Percentiles rank a stretch among this genome's conserved stretches.
Evolutionary conservation across 1,140 invertebrate species (phyloP).

Genomic region (Trichonephila inaurata): DNA sequence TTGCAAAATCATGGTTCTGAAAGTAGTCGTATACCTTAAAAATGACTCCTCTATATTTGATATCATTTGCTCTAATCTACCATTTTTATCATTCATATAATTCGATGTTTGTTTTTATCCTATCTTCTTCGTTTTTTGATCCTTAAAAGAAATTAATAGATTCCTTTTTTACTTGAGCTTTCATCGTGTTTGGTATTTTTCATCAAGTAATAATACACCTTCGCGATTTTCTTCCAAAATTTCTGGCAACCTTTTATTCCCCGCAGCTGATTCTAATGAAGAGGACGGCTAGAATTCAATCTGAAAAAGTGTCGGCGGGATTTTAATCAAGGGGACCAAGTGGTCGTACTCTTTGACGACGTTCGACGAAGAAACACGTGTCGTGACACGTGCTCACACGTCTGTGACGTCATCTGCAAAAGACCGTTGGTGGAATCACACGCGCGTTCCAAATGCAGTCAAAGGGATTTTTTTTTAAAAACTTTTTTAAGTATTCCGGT

Average conservation of each 20-base stretch:
- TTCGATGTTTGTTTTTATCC: no score
- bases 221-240: neutral
- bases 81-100: no score
- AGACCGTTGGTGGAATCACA: neutral
- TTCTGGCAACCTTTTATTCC: neutral
- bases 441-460: neutral
- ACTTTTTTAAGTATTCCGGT: neutral
- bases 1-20: no score
- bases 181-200: neutral
- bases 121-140: no score
- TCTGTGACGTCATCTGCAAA: conserved; percentile 33
- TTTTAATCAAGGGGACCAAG: conserved; percentile 53
- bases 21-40: no score
- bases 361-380: conserved; percentile 25
- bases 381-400: conserved; percentile 28
- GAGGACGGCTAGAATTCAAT: conserved; percentile 35
- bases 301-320: conserved; percentile 34
- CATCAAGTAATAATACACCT: neutral
- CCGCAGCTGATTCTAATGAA: neutral
- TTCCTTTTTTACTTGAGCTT: no score
- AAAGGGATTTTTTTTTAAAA: neutral
- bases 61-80: no score
- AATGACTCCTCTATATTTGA: neutral
- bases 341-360: conserved; percentile 7
- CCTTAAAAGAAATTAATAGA: no score